phyloP scores from a whole-genome alignment of 2,888 invertebrate species.

The Himalopsyche tibetana region DNA sequence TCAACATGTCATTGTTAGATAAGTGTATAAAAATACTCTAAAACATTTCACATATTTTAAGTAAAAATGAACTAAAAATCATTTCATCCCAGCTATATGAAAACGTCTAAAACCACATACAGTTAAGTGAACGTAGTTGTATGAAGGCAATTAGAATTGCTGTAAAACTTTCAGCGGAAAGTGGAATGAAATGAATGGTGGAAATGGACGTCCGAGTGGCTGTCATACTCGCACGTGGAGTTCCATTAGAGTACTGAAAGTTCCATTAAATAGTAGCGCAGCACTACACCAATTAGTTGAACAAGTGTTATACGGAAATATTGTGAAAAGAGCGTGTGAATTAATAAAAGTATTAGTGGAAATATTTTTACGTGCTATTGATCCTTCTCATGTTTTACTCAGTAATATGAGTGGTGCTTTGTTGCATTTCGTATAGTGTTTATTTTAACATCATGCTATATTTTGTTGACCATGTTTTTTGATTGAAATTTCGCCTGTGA shows the following conservation, averaged over 20 bases:
- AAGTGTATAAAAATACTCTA: no score
- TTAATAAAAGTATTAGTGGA: no score
- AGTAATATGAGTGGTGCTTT: no score
- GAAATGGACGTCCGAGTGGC: slow-evolving; percentile 52
- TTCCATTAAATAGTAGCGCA: neutral
- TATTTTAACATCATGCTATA: no score
- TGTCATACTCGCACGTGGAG: slow-evolving; percentile 34
- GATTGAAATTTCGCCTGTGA: no score
- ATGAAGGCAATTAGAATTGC: slow-evolving; percentile 58
- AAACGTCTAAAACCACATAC: neutral
- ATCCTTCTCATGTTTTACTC: no score
- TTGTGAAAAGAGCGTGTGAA: neutral
- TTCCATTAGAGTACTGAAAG: slow-evolving; percentile 16
- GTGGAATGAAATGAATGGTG: slow-evolving; percentile 19
- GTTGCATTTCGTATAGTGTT: no score
- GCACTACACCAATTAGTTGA: slow-evolving; percentile 14
- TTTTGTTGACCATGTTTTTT: no score
- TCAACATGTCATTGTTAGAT: no score
- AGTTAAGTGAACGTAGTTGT: neutral
- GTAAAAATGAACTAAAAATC: neutral
- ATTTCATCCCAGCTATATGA: no score
- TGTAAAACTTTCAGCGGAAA: slow-evolving; percentile 54
- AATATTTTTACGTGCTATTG: no score
- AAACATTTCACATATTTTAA: no score
- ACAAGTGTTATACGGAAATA: neutral